Base-by-base conservation (phyloP, 2,888 invertebrate species). In the Alentia gelatinosa region DNA sequence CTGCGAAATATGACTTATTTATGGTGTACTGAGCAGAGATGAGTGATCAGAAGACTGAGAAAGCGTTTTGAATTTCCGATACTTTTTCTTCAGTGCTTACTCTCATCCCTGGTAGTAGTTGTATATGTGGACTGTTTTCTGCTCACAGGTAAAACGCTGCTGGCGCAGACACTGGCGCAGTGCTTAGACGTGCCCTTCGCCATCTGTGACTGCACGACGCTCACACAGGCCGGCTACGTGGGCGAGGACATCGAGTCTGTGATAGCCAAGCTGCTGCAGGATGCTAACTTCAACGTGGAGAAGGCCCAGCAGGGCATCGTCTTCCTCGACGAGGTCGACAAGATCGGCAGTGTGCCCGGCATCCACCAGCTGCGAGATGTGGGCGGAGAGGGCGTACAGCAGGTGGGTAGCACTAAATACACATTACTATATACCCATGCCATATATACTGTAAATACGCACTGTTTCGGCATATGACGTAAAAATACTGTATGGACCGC, bases 201-300 rank as follows among this genome's bases (percentile, higher is more conserved):
- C 42, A 99, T 99, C 95, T 99, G 99, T 96, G 99, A 99, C 97
- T 99, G 99, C 96, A 96, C 96, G 1, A 96, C 96, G 15, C 93
- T 96, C 89, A 96, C 96, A 15, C 96, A 96, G 93, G 96, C 96
- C 39, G 96, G 99, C 56, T 99, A 99, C 96, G 99, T 99, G 9
- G 99, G 99, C n/a, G 99, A 99, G 96, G 99, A 99, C 96, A 99
- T 99, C 95, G 99, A 99, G 96, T 98, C 98, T 95, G 99, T 99
- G 90, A 98, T 99, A 95, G 98, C 98, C 40, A 99, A 99, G 96
- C 97, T 99, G 90, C 95, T 97, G 0, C 99, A 99, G 96, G 99
- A 99, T 96, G 99, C 99, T 47, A 98, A 99, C 96, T 99, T 98
- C 96, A 98, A 98, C 94, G 98, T 99, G 93, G 99, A 99, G 93